phyloP scores from a whole-genome alignment of 2,888 invertebrate genomes.

The Malthinus seriepunctatus region DNA sequence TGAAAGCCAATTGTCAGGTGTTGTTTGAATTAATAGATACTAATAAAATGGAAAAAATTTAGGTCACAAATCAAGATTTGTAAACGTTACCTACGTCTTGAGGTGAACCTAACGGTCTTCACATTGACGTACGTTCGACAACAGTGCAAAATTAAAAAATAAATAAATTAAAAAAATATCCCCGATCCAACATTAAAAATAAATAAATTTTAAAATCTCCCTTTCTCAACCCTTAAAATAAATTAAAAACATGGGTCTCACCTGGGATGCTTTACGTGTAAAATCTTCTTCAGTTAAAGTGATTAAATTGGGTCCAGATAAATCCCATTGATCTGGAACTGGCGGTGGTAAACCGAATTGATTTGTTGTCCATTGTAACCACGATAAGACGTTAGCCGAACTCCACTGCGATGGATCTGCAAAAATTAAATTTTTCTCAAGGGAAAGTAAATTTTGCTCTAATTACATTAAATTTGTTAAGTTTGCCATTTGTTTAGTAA shows the following conservation, averaged over 20 bases:
- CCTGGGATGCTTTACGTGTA: constrained; percentile 80
- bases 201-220: background rate
- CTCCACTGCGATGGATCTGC: constrained; percentile 90
- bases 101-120: constrained; percentile 30
- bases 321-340: constrained; percentile 74
- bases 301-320: constrained; percentile 77
- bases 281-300: constrained; percentile 85
- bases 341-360: constrained; percentile 78
- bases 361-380: constrained; percentile 86
- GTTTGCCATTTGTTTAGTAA: constrained; percentile 22
- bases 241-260: constrained; percentile 51
- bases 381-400: constrained; percentile 80
- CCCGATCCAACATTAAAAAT: background rate
- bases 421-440: constrained; percentile 6
- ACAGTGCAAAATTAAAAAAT: constrained; percentile 24
- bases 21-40: constrained; percentile 10
- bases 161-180: background rate
- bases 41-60: constrained; percentile 21
- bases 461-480: constrained; percentile 8
- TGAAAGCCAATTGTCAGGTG: no score
- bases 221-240: background rate
- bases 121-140: constrained; percentile 26
- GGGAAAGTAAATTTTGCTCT: constrained; percentile 21
- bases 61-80: constrained; percentile 26
- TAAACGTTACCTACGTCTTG: constrained; percentile 24